phyloP scores from a whole-genome alignment of 2,888 invertebrate species.

The Apomyelois bistriatella region DNA sequence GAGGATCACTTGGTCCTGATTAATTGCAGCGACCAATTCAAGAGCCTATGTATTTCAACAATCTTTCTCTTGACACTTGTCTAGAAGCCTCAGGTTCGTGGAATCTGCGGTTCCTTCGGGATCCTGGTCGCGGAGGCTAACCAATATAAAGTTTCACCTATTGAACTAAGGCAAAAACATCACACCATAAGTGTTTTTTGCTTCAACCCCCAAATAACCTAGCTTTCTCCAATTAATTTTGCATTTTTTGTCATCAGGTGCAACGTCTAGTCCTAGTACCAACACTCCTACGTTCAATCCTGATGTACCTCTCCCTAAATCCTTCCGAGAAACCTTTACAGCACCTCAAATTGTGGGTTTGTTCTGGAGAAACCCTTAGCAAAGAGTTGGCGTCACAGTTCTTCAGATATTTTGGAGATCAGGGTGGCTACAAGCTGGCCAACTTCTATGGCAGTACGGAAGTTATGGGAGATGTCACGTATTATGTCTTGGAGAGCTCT shows the following conservation, averaged over 20 bases:
- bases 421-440: slow-evolving; percentile 82
- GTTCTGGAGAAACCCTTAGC: slow-evolving; percentile 91
- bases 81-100: too few relatives aligned
- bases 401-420: slow-evolving; percentile 85
- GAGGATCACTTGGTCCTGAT: too few relatives aligned
- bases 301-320: slow-evolving; percentile 85
- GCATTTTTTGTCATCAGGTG: slow-evolving; percentile 66
- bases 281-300: slow-evolving; percentile 87
- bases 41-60: too few relatives aligned
- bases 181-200: too few relatives aligned
- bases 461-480: slow-evolving; percentile 94
- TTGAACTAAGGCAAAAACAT: too few relatives aligned
- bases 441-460: slow-evolving; percentile 96
- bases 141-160: too few relatives aligned
- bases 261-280: slow-evolving; percentile 92
- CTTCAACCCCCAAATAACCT: too few relatives aligned
- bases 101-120: too few relatives aligned
- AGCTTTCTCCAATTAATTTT: not conserved
- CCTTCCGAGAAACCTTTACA: slow-evolving; percentile 78
- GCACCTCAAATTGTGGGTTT: slow-evolving; percentile 88
- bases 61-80: too few relatives aligned
- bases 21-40: too few relatives aligned
- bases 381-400: slow-evolving; percentile 86
- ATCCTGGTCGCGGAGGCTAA: too few relatives aligned
- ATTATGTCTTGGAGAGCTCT: slow-evolving; percentile 82